A percentile compares a stretch with the other conserved stretches of the same genome.
Evolutionary conservation across 2,113 vertebrate species (phyloP).

Genomic region (Gila orcuttii): DNA sequence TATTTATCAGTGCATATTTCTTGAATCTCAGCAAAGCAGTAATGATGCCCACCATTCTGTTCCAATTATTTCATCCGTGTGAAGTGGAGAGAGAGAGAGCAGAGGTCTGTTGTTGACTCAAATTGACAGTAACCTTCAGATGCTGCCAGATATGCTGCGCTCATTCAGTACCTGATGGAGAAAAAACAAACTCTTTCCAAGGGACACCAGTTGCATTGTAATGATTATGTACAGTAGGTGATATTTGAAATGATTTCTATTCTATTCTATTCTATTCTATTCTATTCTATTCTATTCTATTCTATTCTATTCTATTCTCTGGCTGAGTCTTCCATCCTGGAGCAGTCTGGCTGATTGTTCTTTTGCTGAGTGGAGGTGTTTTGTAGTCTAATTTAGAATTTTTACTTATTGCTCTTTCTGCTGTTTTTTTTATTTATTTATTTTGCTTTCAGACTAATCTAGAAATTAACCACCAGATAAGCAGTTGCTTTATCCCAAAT

Average conservation of each 20-base stretch:
- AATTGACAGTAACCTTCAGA: slow-evolving; percentile 42
- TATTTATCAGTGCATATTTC: not conserved
- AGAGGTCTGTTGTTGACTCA: slow-evolving; percentile 21
- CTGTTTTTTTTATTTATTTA: not conserved
- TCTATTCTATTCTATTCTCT: too few species aligned
- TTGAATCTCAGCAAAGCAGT: slow-evolving; percentile 38
- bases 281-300: too few species aligned
- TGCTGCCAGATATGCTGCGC: slow-evolving; percentile 28
- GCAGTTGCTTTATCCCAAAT: slow-evolving; percentile 9
- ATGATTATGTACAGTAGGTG: slow-evolving; percentile 15
- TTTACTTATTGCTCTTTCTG: slow-evolving; percentile 8
- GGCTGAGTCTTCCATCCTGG: not conserved
- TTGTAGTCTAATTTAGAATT: not conserved
- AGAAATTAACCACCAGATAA: slow-evolving; percentile 20
- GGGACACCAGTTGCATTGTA: not conserved
- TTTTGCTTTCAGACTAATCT: not conserved
- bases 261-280: too few species aligned
- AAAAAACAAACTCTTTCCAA: not conserved
- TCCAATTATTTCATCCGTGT: slow-evolving; percentile 39
- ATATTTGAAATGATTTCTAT: not conserved
- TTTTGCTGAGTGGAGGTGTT: not conserved
- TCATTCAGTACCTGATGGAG: slow-evolving; percentile 35
- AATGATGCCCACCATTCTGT: slow-evolving; percentile 31
- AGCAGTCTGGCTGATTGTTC: not conserved
- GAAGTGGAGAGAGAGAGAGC: slow-evolving; percentile 32